Conservation (phyloP, 2,797 vertebrate species). For the Pangasius djambal region DNA sequence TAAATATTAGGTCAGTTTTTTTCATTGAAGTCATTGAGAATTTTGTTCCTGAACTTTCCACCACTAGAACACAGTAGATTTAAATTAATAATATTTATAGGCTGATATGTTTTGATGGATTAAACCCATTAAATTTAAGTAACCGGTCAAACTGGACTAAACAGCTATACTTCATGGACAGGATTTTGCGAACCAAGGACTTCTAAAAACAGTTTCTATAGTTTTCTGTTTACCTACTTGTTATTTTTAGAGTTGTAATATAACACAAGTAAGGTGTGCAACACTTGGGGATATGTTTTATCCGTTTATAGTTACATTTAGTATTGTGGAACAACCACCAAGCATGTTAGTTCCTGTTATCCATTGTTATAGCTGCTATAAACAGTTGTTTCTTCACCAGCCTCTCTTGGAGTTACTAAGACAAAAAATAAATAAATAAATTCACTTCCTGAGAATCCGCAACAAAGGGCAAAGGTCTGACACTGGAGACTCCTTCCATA, state of each 20-base stretch:
- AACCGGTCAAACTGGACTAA: not conserved
- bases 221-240: not conserved
- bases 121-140: not conserved
- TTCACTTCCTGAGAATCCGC: not conserved
- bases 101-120: not conserved
- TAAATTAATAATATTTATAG: not conserved
- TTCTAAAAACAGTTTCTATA: not conserved
- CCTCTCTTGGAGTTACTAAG: not conserved
- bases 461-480: not conserved
- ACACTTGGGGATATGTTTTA: not conserved
- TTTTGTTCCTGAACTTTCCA: not conserved
- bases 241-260: no score
- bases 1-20: not conserved
- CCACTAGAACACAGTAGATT: no score
- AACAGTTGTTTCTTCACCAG: not conserved
- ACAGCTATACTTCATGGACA: not conserved
- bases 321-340: no score
- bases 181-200: not conserved
- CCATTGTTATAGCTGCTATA: not conserved
- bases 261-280: no score
- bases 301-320: not conserved
- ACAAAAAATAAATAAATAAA: not conserved
- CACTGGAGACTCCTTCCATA: slow-evolving; percentile 3
- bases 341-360: no score
- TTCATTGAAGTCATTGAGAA: not conserved